Conservation (phyloP, 2,888 invertebrate genomes). For the Mythimna albipuncta region DNA sequence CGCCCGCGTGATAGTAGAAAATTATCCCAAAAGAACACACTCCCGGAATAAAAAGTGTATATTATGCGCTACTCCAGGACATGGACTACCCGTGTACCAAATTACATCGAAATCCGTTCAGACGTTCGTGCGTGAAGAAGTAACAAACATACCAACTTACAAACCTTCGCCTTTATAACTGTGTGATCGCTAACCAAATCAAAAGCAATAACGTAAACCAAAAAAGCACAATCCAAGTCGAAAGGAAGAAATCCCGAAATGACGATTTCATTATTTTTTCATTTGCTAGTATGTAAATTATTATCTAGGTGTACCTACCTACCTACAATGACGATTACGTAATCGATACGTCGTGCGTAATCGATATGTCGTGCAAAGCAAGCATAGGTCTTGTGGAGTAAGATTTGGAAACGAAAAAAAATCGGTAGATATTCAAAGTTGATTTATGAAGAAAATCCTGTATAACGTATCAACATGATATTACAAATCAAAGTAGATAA, state of each 20-base stretch:
- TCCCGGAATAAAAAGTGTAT: too few relatives aligned
- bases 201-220: background rate
- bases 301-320: too few relatives aligned
- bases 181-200: background rate
- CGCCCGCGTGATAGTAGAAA: too few relatives aligned
- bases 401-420: background rate
- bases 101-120: too few relatives aligned
- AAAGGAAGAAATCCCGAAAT: too few relatives aligned
- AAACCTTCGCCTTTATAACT: background rate
- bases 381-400: background rate
- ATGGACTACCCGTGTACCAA: too few relatives aligned
- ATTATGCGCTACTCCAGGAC: too few relatives aligned
- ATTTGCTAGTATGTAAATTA: too few relatives aligned
- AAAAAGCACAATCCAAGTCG: background rate
- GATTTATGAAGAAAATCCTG: background rate
- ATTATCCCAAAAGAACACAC: too few relatives aligned
- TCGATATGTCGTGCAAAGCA: background rate
- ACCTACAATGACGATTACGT: constrained; percentile 7
- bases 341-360: constrained; percentile 6
- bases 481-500: constrained; percentile 38
- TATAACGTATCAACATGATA: constrained; percentile 26
- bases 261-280: too few relatives aligned
- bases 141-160: too few relatives aligned
- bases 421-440: background rate
- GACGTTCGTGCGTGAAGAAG: too few relatives aligned